These are phyloP conservation scores for Thamnophis elegans DNA, from an alignment of 2,797 vertebrate genomes.

Conservation along the genomic window DNA sequence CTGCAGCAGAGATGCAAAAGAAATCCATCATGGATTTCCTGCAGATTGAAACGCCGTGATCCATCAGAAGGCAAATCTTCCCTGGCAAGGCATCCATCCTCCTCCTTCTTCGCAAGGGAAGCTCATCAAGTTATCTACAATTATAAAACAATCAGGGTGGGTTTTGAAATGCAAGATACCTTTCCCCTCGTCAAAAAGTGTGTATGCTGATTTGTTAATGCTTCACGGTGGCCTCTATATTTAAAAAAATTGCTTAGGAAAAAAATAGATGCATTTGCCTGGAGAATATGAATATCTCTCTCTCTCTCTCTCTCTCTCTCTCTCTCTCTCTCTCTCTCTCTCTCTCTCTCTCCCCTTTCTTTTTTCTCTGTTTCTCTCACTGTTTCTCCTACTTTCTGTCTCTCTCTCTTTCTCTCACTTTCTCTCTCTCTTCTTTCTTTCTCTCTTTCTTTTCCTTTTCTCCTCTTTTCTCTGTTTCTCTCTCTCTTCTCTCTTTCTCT, in stretches of 20 bases:
- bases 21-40: not conserved
- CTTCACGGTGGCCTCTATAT: not conserved
- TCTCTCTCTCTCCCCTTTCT: too few relatives aligned
- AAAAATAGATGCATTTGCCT: not conserved
- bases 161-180: not conserved
- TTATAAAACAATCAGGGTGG: not conserved
- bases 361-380: too few relatives aligned
- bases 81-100: not conserved
- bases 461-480: too few relatives aligned
- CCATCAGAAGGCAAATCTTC: not conserved
- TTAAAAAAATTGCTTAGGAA: not conserved
- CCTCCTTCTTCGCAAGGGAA: not conserved
- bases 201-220: not conserved
- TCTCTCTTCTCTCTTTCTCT: too few relatives aligned
- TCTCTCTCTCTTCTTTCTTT: too few relatives aligned
- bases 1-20: not conserved
- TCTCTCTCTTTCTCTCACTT: too few relatives aligned
- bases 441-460: too few relatives aligned
- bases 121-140: not conserved
- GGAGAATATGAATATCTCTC: not conserved
- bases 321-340: too few relatives aligned
- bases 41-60: not conserved
- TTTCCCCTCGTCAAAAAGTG: not conserved
- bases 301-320: not conserved
- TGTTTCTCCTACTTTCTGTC: too few relatives aligned